phyloP scores from a whole-genome alignment of 1,140 invertebrate genomes.

The Ruditapes philippinarum region DNA sequence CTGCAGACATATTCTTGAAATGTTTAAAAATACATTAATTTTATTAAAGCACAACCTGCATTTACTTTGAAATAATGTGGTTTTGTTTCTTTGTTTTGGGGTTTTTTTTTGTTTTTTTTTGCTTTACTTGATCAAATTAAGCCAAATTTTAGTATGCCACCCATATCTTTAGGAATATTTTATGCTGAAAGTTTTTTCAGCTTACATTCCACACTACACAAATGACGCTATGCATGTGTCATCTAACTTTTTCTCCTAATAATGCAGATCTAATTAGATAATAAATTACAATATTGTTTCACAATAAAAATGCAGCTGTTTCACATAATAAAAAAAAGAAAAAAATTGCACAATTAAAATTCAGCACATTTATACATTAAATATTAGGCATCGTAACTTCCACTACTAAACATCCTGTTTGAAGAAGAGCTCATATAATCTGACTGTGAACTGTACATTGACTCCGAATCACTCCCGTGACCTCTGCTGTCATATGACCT shows the following conservation, averaged over 20 bases:
- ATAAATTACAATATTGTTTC: not conserved
- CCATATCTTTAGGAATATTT: no score
- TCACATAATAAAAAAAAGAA: not conserved
- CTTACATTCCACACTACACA: no score
- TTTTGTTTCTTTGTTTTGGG: no score
- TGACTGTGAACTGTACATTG: conserved; percentile 77
- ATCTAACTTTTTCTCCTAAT: not conserved
- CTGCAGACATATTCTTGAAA: no score
- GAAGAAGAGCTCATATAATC: conserved; percentile 73
- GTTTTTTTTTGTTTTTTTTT: no score
- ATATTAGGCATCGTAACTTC: conserved; percentile 44
- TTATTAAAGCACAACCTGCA: no score
- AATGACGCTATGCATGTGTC: not conserved
- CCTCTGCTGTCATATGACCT: conserved; percentile 53
- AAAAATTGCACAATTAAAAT: not conserved
- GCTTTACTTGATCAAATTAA: no score
- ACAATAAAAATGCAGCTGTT: not conserved
- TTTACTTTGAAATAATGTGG: no score
- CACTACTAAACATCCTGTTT: conserved; percentile 69
- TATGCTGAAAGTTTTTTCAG: no score
- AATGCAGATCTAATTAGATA: no score
- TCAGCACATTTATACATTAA: not conserved
- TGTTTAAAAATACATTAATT: no score
- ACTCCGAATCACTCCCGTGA: conserved; percentile 74
- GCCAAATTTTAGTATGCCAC: not conserved